Evolutionary conservation across 30 jellyfish, hydroid and myxozoan genomes (phyloP), one percentile per base, ranked within the genome.

Genomic region (Turritopsis rubra): DNA sequence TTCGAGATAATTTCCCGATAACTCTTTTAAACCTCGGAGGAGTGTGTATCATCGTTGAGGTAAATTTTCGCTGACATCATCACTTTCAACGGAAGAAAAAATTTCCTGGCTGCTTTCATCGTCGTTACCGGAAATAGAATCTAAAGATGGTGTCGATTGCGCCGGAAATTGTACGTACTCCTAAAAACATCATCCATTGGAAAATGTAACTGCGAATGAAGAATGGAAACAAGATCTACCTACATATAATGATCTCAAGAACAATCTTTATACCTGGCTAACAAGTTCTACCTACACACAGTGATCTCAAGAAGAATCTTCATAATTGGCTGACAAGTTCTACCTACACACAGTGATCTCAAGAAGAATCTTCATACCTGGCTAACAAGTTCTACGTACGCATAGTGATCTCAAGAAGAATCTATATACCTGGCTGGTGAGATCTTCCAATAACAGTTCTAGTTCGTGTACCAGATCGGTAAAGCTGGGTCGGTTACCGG

Each of bases 401-500:
- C 13, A 41, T 3, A 41, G 5, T 41, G 13, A 41, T 41, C 13
- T 41, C 60, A 41, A 5, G 60, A 3, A 5, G 60, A 68, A 68
- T 9, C 21, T 9, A 85, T 89, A 54, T 80, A 91, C 97, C 52
- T 87, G 82, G 66, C 94, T 90, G 22, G 97, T 75, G 17, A 91
- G 91, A 29, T 83, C 81, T 68, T 91, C 97, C 78, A 91, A 52
- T 25, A 82, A 76, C 18, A 75, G 1, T 74, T 86, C 91, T 24
- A 87, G 84, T 26, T 81, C 94, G 31, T 29, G 52, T 66, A 89
- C 84, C 18, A 91, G 79, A 53, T 91, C 97, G 22, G 88, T 73
- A 82, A 91, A 91, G 81, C 90, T 86, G 18, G 97, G 97, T 31
- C 97, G 73, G 52, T 82, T 83, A 30, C 82, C 83, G 19, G 97